A percentile compares a stretch with the other conserved stretches of the same genome.
Conservation (phyloP, 2,888 invertebrate species). For the Ormyrus rosae region DNA sequence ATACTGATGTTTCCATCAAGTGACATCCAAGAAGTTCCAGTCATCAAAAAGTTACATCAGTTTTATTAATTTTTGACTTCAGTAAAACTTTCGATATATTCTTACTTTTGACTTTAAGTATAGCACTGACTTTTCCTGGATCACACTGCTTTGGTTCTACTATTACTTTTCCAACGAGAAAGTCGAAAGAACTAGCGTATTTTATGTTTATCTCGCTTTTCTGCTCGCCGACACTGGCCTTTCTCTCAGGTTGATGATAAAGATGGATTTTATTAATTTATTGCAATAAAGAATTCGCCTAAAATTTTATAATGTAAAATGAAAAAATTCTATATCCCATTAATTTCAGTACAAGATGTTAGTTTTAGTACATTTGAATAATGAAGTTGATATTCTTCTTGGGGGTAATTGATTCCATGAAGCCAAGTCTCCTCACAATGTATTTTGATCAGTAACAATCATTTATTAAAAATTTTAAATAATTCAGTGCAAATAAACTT, state of each 20-base stretch:
- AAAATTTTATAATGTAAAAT: slow-evolving; percentile 12
- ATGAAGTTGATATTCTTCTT: slow-evolving; percentile 90
- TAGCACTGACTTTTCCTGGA: too few relatives aligned
- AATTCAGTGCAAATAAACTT: slow-evolving; percentile 6
- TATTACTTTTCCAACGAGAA: too few relatives aligned
- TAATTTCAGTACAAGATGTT: slow-evolving; percentile 81
- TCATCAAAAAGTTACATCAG: too few relatives aligned
- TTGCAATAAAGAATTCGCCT: slow-evolving; percentile 16
- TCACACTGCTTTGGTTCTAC: too few relatives aligned
- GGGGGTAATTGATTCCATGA: slow-evolving; percentile 99
- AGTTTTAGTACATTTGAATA: slow-evolving; percentile 91
- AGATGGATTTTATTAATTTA: not conserved
- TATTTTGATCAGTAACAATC: slow-evolving; percentile 76
- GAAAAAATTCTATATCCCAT: not conserved
- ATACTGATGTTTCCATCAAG: too few relatives aligned
- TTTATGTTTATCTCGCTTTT: too few relatives aligned
- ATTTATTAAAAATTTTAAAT: slow-evolving; percentile 4
- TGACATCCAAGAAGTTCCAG: too few relatives aligned
- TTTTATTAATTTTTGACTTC: too few relatives aligned
- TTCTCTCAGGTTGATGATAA: not conserved
- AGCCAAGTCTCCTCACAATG: slow-evolving; percentile 90
- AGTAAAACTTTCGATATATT: too few relatives aligned
- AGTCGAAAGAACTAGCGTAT: too few relatives aligned
- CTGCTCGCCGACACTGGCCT: too few relatives aligned
- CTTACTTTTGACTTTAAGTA: too few relatives aligned